Conservation (phyloP, 2,113 vertebrate genomes). For the Caretta caretta region DNA sequence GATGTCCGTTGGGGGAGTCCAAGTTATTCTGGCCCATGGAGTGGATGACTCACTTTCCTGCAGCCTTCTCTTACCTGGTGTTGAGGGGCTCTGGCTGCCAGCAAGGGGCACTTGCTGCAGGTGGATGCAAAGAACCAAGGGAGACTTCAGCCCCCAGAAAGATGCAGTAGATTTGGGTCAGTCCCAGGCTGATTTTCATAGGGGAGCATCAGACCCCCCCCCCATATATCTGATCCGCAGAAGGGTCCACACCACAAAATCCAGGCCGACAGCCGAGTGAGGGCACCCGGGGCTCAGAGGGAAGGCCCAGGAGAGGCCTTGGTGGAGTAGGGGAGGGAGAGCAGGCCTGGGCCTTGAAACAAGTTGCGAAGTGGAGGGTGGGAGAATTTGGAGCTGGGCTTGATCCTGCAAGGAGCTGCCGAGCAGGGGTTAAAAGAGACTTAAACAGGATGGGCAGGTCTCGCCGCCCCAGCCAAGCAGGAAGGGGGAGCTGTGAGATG, state of each 20-base stretch:
- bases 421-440: too few relatives aligned
- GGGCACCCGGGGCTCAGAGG: background rate
- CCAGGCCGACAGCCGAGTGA: background rate
- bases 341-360: too few relatives aligned
- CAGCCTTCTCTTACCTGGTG: background rate
- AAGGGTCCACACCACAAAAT: background rate
- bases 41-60: accelerated
- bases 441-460: too few relatives aligned
- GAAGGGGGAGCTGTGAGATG: too few relatives aligned
- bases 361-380: too few relatives aligned
- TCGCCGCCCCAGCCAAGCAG: too few relatives aligned
- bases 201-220: slow-evolving; percentile 21
- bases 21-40: background rate
- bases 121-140: background rate
- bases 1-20: background rate
- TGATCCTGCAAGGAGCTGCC: too few relatives aligned
- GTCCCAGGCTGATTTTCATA: slow-evolving; percentile 36
- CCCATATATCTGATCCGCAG: background rate
- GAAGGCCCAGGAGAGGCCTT: background rate
- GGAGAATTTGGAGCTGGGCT: background rate
- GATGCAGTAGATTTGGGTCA: slow-evolving; percentile 53
- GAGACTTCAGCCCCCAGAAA: background rate
- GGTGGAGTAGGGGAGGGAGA: background rate
- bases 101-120: background rate
- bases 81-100: accelerated